Evolutionary conservation across 2,113 vertebrate genomes (phyloP).

Genomic region (Proterorhinus semilunaris): DNA sequence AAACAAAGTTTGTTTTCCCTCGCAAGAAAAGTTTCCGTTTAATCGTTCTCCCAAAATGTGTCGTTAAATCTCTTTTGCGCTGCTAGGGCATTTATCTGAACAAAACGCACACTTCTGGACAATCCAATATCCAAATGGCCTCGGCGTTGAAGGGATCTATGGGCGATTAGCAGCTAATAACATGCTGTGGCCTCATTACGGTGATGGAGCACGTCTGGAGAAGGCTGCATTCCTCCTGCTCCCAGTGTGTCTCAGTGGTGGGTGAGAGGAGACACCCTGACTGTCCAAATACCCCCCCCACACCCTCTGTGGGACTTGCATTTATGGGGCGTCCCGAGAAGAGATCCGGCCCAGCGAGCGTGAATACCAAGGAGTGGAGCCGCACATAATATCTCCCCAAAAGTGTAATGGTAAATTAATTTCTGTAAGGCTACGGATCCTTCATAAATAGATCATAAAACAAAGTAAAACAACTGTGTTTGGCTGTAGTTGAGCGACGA

Average conservation of each 20-base stretch:
- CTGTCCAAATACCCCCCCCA: slow-evolving; percentile 44
- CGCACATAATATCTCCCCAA: slow-evolving; percentile 30
- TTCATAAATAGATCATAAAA: no score
- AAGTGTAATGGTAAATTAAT: slow-evolving; percentile 62
- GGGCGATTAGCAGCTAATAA: slow-evolving; percentile 57
- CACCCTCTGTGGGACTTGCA: slow-evolving; percentile 41
- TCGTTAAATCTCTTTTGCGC: slow-evolving; percentile 47
- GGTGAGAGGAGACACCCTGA: slow-evolving; percentile 53
- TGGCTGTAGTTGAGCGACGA: no score
- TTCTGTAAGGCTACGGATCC: slow-evolving; percentile 55
- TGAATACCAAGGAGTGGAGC: slow-evolving; percentile 47
- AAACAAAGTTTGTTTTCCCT: slow-evolving; percentile 13
- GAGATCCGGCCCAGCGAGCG: slow-evolving; percentile 40
- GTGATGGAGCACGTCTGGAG: slow-evolving; percentile 51
- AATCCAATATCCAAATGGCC: slow-evolving; percentile 41
- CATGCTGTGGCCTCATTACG: slow-evolving; percentile 51
- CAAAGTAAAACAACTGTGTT: no score
- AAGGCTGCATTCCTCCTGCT: slow-evolving; percentile 34
- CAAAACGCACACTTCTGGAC: slow-evolving; percentile 30
- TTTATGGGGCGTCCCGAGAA: slow-evolving; percentile 47
- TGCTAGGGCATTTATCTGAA: slow-evolving; percentile 55
- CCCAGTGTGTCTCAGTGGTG: slow-evolving; percentile 37
- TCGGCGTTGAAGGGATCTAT: slow-evolving; percentile 37
- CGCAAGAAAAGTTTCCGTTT: slow-evolving; percentile 10
- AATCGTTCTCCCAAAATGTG: slow-evolving; percentile 25